Evolutionary conservation across 2,113 vertebrate species (phyloP).

Genomic region (Channa maculata): DNA sequence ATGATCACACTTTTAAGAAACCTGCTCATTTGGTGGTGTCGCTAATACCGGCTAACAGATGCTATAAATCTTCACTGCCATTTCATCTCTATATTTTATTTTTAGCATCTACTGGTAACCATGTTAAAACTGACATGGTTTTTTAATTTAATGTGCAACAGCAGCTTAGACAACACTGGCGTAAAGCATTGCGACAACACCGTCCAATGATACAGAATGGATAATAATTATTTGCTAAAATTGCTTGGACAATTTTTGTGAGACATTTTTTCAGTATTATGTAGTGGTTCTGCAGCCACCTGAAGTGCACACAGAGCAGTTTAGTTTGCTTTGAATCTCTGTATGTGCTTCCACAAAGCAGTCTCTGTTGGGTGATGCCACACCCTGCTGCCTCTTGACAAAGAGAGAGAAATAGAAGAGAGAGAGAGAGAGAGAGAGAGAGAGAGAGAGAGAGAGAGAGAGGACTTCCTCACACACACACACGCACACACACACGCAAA

Average conservation of each 20-base stretch:
- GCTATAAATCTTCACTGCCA: constrained; percentile 15
- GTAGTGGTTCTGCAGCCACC: background rate
- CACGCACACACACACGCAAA: constrained; percentile 3
- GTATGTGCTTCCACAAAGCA: constrained; percentile 33
- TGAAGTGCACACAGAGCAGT: background rate
- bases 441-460: constrained; percentile 22
- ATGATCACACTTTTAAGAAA: background rate
- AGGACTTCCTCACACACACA: constrained; percentile 27
- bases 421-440: constrained; percentile 25
- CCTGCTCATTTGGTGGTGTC: background rate
- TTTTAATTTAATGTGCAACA: constrained; percentile 42
- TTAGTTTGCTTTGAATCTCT: constrained; percentile 9
- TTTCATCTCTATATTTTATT: constrained; percentile 18
- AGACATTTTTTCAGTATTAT: background rate
- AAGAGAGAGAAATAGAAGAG: background rate
- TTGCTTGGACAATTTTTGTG: background rate
- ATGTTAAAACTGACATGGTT: constrained; percentile 22
- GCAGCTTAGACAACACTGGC: background rate
- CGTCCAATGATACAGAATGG: background rate
- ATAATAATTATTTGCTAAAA: background rate
- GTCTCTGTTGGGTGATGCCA: constrained; percentile 57
- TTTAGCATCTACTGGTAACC: constrained; percentile 22
- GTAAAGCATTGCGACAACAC: no score
- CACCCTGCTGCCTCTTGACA: constrained; percentile 69
- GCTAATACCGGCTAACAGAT: constrained; percentile 26